Evolutionary conservation across 2,888 invertebrate genomes (phyloP).

Genomic region (Acleris emargana): DNA sequence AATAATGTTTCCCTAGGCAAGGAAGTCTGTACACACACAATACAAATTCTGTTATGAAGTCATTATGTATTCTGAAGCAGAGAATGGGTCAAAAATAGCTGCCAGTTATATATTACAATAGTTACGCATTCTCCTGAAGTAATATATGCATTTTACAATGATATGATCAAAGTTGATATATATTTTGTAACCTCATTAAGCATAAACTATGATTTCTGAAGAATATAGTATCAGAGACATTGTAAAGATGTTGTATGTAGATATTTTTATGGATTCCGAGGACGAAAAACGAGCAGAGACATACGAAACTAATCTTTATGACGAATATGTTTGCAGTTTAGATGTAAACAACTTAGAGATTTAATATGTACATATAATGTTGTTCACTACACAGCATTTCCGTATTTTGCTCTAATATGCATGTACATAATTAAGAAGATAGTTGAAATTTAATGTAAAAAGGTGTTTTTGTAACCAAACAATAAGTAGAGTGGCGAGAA

Average conservation of each 20-base stretch:
- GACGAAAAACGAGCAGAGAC: slow-evolving; percentile 25
- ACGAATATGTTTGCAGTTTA: slow-evolving; percentile 23
- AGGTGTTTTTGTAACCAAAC: neutral
- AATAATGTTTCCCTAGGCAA: too few relatives aligned
- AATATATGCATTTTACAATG: slow-evolving; percentile 13
- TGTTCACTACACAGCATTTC: slow-evolving; percentile 20
- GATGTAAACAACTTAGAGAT: slow-evolving; percentile 31
- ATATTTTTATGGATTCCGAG: slow-evolving; percentile 23
- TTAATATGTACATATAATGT: slow-evolving; percentile 28
- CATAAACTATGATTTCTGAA: neutral
- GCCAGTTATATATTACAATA: neutral
- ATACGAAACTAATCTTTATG: slow-evolving; percentile 23
- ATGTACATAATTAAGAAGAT: neutral
- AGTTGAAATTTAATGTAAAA: neutral
- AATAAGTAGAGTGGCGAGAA: slow-evolving; percentile 17
- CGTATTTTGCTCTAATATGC: slow-evolving; percentile 6
- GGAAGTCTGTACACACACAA: too few relatives aligned
- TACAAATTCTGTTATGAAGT: too few relatives aligned
- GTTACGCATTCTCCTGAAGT: neutral
- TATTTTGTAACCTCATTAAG: slow-evolving; percentile 4
- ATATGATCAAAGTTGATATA: slow-evolving; percentile 24
- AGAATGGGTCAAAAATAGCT: neutral
- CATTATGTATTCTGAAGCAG: too few relatives aligned
- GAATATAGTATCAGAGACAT: neutral
- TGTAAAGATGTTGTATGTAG: neutral